Evolutionary conservation across 2,888 invertebrate species (phyloP), one percentile per base, ranked within the genome.

Genomic region (Micoletzkya japonica): DNA sequence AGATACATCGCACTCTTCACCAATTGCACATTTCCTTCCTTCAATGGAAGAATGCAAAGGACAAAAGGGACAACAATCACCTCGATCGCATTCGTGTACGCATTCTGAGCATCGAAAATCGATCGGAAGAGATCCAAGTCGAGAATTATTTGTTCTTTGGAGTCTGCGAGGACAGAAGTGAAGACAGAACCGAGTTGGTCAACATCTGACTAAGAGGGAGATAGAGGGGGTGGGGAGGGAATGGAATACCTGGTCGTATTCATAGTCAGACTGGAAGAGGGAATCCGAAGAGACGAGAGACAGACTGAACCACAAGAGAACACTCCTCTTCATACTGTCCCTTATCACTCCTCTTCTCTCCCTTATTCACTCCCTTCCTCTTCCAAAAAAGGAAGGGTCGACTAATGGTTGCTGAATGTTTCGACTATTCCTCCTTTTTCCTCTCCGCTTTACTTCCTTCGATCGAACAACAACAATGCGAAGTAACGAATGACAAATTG

Each of bases 1-100:
- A 76, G 68, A 30, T 72, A 60, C 50, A 80, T 73, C 1, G 74
- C 77, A 39, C 76, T 72, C 59, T 80, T 80, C 69, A 83, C 73
- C 50, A 77, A 74, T 56, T 84, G 82, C 24, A 81, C 74, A 61
- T 84, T 77, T n/a, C 83, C 84, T 4, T 80, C 79, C 52, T 74
- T 70, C 20, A 20, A 10, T 50, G 17, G 20, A 24, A 44, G 49
- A 63, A 39, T 39, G 49, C 14, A 20, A 34, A 57, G 76, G 76
- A 24, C 7, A 28, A n/a, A 75, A 69, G 17, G 78, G 49, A n/a
- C 72, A 72, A 1, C 63, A n/a, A n/a, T 26, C n/a, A 73, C 71
- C 28, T 64, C 59, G 50, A 59, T 50, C 14, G 64, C 71, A 20
- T 64, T 66, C 0, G 75, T 74, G 63, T 79, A 79, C 66, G 77